Conservation (phyloP, 2,888 invertebrate species). For the Argyra leucocephala region DNA sequence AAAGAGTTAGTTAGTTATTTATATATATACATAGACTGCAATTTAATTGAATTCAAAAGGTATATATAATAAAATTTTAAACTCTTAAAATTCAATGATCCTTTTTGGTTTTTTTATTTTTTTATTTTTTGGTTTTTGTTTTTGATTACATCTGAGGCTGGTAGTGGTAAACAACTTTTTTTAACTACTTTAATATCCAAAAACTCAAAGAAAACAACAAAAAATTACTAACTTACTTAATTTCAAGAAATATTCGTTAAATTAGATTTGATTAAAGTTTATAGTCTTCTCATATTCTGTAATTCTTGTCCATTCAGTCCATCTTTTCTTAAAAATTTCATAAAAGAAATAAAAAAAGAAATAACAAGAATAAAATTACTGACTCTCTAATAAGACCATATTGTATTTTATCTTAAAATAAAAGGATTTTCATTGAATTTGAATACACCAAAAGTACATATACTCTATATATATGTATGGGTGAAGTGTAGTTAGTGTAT, state of each 20-base stretch:
- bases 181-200: too few relatives aligned
- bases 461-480: too few relatives aligned
- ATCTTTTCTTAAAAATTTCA: background rate
- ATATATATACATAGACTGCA: background rate
- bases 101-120: background rate
- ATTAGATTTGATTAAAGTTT: background rate
- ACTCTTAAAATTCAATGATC: background rate
- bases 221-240: too few relatives aligned
- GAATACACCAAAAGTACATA: too few relatives aligned
- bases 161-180: too few relatives aligned
- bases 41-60: constrained; percentile 1
- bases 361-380: background rate
- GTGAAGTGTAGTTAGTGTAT: too few relatives aligned
- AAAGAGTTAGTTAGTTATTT: too few relatives aligned
- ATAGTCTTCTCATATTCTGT: background rate
- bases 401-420: background rate
- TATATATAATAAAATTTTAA: background rate
- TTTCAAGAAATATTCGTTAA: too few relatives aligned
- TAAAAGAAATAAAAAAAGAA: background rate
- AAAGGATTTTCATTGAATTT: background rate
- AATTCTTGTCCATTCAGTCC: background rate
- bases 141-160: too few relatives aligned
- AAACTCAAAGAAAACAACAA: too few relatives aligned
- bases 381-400: background rate
- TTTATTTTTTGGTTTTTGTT: background rate